phyloP scores from a whole-genome alignment of 2,888 invertebrate genomes.

The Chironomus riparius region DNA sequence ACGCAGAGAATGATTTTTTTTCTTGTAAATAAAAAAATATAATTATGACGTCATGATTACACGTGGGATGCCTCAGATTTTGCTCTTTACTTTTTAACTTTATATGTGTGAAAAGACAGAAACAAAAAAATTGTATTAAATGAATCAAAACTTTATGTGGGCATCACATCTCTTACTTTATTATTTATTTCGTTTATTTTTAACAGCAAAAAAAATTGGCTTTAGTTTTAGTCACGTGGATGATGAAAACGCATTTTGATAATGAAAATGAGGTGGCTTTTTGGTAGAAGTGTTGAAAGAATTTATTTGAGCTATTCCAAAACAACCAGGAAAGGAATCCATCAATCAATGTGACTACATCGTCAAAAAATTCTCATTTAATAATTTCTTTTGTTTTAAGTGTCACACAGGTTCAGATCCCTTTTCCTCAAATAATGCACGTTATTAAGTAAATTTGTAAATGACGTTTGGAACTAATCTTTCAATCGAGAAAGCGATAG shows the following conservation, averaged over 20 bases:
- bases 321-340: no score
- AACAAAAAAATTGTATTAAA: not conserved
- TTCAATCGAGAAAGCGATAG: no score
- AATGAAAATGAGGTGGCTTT: no score
- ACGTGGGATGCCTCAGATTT: not conserved
- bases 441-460: no score
- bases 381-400: no score
- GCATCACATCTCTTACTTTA: not conserved
- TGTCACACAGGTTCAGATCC: no score
- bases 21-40: not conserved
- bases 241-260: not conserved
- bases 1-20: not conserved
- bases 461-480: no score
- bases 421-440: no score
- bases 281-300: no score
- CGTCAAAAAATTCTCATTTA: no score
- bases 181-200: not conserved
- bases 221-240: not conserved
- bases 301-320: no score
- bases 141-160: slow-evolving; percentile 6
- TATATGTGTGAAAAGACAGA: not conserved
- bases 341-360: no score
- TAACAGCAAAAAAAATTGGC: not conserved
- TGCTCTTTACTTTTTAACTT: not conserved
- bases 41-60: not conserved